Conservation (phyloP, 2,888 invertebrate genomes). For the Polymixis flavicincta region DNA sequence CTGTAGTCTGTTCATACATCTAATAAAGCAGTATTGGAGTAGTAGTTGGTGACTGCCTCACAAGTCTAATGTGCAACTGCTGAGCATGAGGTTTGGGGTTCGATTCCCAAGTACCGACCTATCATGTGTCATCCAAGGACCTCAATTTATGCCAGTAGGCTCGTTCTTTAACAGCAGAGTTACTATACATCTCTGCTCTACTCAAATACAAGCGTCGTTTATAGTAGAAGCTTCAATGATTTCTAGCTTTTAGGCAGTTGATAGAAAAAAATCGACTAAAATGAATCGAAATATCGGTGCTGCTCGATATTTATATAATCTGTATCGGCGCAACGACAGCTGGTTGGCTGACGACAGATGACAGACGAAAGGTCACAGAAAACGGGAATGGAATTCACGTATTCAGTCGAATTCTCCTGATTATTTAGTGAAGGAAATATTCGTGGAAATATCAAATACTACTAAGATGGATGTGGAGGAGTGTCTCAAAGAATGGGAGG, state of each 20-base stretch:
- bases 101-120: neutral
- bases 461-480: conserved; percentile 91
- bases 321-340: conserved; percentile 51
- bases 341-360: conserved; percentile 42
- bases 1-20: too few species aligned
- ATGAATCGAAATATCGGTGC: neutral
- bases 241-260: neutral
- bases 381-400: conserved; percentile 60
- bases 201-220: neutral
- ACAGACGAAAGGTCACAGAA: conserved; percentile 62
- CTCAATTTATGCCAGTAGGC: neutral
- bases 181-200: neutral
- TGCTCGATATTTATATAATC: conserved; percentile 35
- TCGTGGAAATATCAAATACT: conserved; percentile 54
- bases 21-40: neutral
- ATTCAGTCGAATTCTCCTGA: conserved; percentile 52
- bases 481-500: conserved; percentile 94
- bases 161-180: neutral
- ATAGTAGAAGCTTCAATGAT: neutral
- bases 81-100: neutral
- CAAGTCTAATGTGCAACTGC: neutral
- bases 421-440: conserved; percentile 57
- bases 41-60: neutral
- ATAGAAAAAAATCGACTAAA: conserved; percentile 41
- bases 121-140: neutral